Percentiles rank a stretch among this genome's conserved stretches.
These are phyloP conservation scores for Parnassius orleans DNA, from an alignment of 2,888 invertebrate genomes.

Conservation along the genomic window DNA sequence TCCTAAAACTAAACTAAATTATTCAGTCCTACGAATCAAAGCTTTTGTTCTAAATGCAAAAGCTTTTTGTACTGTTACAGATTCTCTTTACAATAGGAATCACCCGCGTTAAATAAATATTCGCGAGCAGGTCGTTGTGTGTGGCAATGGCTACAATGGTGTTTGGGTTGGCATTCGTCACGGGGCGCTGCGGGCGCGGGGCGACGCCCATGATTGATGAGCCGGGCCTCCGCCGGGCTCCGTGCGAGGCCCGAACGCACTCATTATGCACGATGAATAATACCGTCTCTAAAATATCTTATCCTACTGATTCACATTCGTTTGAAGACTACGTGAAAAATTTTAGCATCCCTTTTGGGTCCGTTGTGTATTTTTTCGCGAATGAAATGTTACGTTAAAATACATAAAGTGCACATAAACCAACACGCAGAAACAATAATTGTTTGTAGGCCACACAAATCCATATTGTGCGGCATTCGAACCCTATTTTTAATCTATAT, in stretches of 20 bases:
- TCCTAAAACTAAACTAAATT: no score
- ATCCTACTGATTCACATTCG: constrained; percentile 8
- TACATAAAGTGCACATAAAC: no score
- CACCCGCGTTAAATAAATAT: constrained; percentile 38
- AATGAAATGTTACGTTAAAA: no score
- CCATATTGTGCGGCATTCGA: no score
- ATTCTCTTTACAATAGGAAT: constrained; percentile 16
- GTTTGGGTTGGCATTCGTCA: constrained; percentile 79
- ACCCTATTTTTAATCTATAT: no score
- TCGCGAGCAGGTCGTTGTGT: constrained; percentile 52
- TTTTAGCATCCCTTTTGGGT: no score
- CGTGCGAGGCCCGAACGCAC: constrained; percentile 17
- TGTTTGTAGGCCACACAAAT: no score
- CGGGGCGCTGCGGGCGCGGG: constrained; percentile 58
- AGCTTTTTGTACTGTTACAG: no score
- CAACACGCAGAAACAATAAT: no score
- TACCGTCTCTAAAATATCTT: constrained; percentile 25
- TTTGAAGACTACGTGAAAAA: constrained; percentile 4
- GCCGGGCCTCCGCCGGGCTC: constrained; percentile 34
- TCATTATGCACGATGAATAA: constrained; percentile 30
- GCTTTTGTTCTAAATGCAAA: no score
- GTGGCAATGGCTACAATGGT: constrained; percentile 72
- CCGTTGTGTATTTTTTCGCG: no score
- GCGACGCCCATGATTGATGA: constrained; percentile 65
- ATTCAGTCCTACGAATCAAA: no score